Evolutionary conservation across 1,140 invertebrate species (phyloP), one percentile per base, ranked within the genome.

Genomic region (Armadillidium nasatum): DNA sequence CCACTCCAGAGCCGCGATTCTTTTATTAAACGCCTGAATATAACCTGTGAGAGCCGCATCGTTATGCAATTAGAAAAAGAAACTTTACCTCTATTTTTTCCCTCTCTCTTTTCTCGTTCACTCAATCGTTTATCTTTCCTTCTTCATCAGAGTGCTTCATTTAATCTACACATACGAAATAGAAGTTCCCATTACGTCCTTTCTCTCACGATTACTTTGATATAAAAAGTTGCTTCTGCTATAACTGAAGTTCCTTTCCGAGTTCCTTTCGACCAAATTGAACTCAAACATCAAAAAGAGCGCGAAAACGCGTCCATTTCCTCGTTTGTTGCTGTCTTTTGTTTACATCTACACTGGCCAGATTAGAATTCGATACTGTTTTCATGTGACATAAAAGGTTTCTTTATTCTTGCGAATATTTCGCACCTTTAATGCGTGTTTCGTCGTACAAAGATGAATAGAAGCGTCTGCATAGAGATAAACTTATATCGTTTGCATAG

Each of bases 281-380:
- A 60, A 60, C 50, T 60, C 50, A 60, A 60, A 60, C 50, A 60
- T 60, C 50, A 60, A 60, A 60, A 60, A 60, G 50, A 19, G 50
- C 50, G 50, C 50, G 11, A 60, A 19, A 60, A 60, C 50, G 50
- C 50, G 50, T 60, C 50, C 50, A 60, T 60, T 60, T 60, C 50
- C 11, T 60, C 50, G 50, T 60, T 60, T 13, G 11, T 19, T 13
- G 50, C 50, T 19, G 50, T 60, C 50, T 60, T 60, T 60, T 60
- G 50, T 60, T 60, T 60, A 60, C 50, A 19, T 19, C 19, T 13
- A 60, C 2, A 60, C 50, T 60, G 50, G 11, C 50, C 50, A 60
- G 50, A 60, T 60, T 60, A 60, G 50, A 60, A 60, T 60, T 60
- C 50, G 50, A 60, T 60, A 60, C 50, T 60, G 50, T 60, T 60